Percentiles rank a stretch among this genome's conserved stretches.
Conservation (phyloP, 2,888 invertebrate genomes). For the Napeogenes sylphis region DNA sequence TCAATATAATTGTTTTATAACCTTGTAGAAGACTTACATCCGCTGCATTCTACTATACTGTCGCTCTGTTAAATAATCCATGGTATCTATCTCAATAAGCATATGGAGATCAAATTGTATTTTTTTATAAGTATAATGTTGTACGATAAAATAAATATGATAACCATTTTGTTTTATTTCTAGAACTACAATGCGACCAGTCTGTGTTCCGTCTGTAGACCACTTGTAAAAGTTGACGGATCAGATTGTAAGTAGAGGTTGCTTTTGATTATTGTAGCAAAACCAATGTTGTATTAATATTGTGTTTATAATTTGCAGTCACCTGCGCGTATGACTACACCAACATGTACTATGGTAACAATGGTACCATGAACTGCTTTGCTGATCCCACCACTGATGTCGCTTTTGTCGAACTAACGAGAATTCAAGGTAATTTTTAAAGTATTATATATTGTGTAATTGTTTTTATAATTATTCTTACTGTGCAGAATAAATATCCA, state of each 20-base stretch:
- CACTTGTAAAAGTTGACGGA: constrained; percentile 25
- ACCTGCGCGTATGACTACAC: constrained; percentile 72
- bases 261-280: too few relatives aligned
- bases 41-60: too few relatives aligned
- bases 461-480: too few relatives aligned
- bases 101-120: too few relatives aligned
- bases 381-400: constrained; percentile 72
- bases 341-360: constrained; percentile 78
- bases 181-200: constrained; percentile 50
- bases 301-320: constrained; percentile 37
- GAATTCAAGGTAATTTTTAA: constrained; percentile 55
- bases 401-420: constrained; percentile 77
- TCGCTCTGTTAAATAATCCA: too few relatives aligned
- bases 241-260: constrained; percentile 25
- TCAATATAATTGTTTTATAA: too few relatives aligned
- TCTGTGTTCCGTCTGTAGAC: constrained; percentile 52
- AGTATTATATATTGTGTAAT: too few relatives aligned
- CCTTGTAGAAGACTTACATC: too few relatives aligned
- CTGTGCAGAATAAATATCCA: too few relatives aligned
- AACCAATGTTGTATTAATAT: not conserved
- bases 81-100: too few relatives aligned
- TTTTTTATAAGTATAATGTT: too few relatives aligned
- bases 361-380: constrained; percentile 79
- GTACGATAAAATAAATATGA: too few relatives aligned
- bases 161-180: constrained; percentile 4